Base-by-base conservation (phyloP, 1,140 invertebrate genomes). In the Ditylenchus dipsaci region DNA sequence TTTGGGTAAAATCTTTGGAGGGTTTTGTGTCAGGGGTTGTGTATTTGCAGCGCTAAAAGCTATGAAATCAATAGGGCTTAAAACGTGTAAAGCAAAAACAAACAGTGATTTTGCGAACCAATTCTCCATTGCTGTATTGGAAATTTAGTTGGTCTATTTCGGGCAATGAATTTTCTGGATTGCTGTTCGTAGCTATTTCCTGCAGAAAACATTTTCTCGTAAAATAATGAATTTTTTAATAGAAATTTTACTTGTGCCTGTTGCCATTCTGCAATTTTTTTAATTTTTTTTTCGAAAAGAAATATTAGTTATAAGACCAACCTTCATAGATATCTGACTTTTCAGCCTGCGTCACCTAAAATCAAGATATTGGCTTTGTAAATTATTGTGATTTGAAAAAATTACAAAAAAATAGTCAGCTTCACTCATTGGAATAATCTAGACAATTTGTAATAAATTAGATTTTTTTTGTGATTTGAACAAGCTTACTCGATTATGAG, bases 211-310 rank as follows among this genome's bases (percentile, higher is more conserved):
- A 38, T 38, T 38, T 3, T 11, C 33, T 5, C 3, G 11, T 11
- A 38, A 3, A 5, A 11, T 3, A 38, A 38, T 38, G 11, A 38
- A 5, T 38, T 38, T 38, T 3, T 38, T 11, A 38, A 38, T 5
- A 38, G 33, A 38, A n/a, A n/a, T 3, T 38, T 5, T 5, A 38
- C 33, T 11, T 53, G 49, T 38, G 71, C 68, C 30, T 33, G 33
- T 45, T 59, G 45, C 69, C 69, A 71, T 47, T 71, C 69, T 71
- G 62, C 19, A 74, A 71, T 17, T n/a, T n/a, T n/a, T n/a, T n/a
- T n/a, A n/a, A n/a, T 53, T 21, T 53, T 53, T 19, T 26, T 21
- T 21, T 21, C 15, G n/a, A 15, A 21, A 19, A 45, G n/a, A 45
- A 45, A 13, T 13, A 45, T 45, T 45, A n/a, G 43, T 45, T 45